These are phyloP conservation scores for Hycleus cichorii DNA, from an alignment of 1,140 invertebrate species.

Conservation along the genomic window DNA sequence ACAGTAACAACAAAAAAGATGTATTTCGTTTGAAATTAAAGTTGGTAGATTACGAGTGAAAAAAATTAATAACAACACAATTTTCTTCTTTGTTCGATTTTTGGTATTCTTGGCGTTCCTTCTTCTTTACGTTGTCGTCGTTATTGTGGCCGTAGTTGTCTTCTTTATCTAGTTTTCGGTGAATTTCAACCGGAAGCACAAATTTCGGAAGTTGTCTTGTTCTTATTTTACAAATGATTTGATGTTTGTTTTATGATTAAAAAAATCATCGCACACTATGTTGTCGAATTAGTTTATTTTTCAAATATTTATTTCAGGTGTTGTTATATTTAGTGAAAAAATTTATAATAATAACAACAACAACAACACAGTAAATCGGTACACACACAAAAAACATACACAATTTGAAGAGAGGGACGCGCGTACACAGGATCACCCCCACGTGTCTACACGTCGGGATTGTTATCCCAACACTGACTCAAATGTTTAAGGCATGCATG, in stretches of 20 bases:
- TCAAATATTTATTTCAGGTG: too few species aligned
- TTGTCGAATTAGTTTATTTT: too few species aligned
- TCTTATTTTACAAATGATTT: too few species aligned
- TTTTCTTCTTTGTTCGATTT: neutral
- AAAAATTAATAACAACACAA: neutral
- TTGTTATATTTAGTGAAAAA: too few species aligned
- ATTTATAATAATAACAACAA: neutral
- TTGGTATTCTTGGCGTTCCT: neutral
- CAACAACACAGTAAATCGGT: neutral
- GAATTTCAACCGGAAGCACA: too few species aligned
- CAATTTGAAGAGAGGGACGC: too few species aligned
- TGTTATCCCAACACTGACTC: slow-evolving; percentile 39
- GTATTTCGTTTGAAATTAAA: neutral
- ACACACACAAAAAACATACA: slow-evolving; percentile 3
- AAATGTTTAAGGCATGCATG: slow-evolving; percentile 28
- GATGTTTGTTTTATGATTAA: too few species aligned
- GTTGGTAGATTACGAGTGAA: neutral
- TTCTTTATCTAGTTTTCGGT: too few species aligned
- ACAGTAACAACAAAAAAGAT: too few species aligned
- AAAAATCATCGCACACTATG: too few species aligned
- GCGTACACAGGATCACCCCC: slow-evolving; percentile 9
- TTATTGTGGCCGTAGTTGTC: neutral
- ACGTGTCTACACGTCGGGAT: slow-evolving; percentile 37
- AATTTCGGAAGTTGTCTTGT: too few species aligned
- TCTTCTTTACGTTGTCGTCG: neutral